Conservation (phyloP, 1,140 invertebrate species). For the Drosophila yakuba region DNA sequence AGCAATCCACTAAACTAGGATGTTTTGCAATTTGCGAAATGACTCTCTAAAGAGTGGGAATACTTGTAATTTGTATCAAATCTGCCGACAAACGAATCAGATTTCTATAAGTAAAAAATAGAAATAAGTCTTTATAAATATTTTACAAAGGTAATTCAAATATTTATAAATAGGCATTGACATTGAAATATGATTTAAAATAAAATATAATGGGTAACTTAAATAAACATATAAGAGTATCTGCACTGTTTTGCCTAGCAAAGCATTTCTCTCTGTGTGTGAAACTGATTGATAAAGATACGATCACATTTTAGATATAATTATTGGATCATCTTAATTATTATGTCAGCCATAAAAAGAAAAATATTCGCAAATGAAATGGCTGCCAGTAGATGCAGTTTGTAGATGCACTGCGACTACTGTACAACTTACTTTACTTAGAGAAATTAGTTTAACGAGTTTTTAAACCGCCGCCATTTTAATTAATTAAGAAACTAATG, state of each 20-base stretch:
- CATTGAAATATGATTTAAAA: no score
- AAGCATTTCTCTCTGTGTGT: neutral
- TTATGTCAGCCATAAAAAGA: neutral
- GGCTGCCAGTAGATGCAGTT: neutral
- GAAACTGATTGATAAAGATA: neutral
- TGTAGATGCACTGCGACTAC: neutral
- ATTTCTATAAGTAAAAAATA: no score
- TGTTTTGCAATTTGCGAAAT: constrained; percentile 20
- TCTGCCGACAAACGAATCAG: neutral
- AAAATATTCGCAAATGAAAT: neutral
- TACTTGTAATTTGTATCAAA: neutral
- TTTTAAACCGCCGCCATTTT: constrained; percentile 1
- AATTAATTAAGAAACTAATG: constrained; percentile 36
- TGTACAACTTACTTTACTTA: neutral
- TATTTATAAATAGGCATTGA: no score
- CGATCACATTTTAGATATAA: neutral
- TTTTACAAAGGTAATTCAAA: no score
- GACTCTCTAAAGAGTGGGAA: neutral
- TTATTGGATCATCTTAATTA: neutral
- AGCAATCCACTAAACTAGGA: constrained; percentile 21
- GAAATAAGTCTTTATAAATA: no score
- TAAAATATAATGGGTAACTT: no score
- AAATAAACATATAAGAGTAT: no score
- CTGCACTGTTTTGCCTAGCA: no score
- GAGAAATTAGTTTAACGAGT: constrained; percentile 1